These are phyloP conservation scores for Takifugu bimaculatus DNA, from an alignment of 2,113 vertebrate species.

Conservation along the genomic window DNA sequence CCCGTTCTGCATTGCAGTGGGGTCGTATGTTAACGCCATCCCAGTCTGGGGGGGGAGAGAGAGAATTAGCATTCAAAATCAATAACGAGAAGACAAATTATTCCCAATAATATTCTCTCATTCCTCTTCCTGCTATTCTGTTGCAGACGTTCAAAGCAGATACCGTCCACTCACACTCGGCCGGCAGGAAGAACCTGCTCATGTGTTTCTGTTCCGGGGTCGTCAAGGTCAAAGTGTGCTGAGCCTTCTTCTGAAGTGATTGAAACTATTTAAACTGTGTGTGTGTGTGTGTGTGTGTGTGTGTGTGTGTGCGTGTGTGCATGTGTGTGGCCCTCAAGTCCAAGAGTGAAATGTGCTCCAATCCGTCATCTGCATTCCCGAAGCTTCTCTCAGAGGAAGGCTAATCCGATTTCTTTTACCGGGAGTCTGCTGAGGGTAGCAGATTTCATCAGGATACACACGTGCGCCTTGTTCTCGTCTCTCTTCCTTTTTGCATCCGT, in stretches of 20 bases:
- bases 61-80: neutral
- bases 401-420: slow-evolving; percentile 73
- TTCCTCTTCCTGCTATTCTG: no score
- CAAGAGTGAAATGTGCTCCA: slow-evolving; percentile 56
- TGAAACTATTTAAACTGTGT: neutral
- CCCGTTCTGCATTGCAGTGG: slow-evolving; percentile 96
- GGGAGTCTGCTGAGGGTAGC: slow-evolving; percentile 69
- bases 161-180: neutral
- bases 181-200: no score
- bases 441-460: slow-evolving; percentile 68
- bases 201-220: slow-evolving; percentile 22
- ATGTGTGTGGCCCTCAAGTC: slow-evolving; percentile 35
- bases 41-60: slow-evolving; percentile 82
- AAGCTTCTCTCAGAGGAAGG: slow-evolving; percentile 66
- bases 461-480: slow-evolving; percentile 17
- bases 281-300: slow-evolving; percentile 28
- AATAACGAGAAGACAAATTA: no score
- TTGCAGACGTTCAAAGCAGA: neutral
- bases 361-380: slow-evolving; percentile 74
- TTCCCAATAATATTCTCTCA: no score
- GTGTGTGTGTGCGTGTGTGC: slow-evolving; percentile 14
- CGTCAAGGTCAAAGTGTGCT: slow-evolving; percentile 13
- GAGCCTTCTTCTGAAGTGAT: slow-evolving; percentile 19
- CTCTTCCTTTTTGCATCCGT: slow-evolving; percentile 18
- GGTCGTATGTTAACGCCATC: slow-evolving; percentile 95